Base-by-base conservation (phyloP, 2,888 invertebrate genomes). In the Phalera bucephala region DNA sequence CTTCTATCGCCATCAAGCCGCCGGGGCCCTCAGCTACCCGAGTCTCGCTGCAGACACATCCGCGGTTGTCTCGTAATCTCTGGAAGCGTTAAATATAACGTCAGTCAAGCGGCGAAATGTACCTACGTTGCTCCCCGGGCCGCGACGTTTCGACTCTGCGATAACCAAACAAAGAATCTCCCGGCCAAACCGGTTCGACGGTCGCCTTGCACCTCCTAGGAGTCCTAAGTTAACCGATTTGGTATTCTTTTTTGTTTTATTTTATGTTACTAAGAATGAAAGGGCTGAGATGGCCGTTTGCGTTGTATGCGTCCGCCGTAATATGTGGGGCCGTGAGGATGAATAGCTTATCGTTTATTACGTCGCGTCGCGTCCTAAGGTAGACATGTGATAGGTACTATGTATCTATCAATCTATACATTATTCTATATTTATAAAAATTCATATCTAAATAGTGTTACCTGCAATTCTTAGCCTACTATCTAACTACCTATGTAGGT, bases 151-250 rank as follows among this genome's bases (percentile, higher is more conserved):
- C 64, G 64, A 65, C 70, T 69, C 54, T 48, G 65, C 65, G 70
- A 78, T 74, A 69, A 71, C 63, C 72, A 73, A 79, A 80, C 78
- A 79, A 80, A 81, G 78, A 76, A 73, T 80, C 69, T 67, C 65
- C 70, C 50, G 67, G 58, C 52, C 69, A 85, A 86, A 86, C 84
- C 84, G 86, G 86, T 83, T 64, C 52, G 27, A 50, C 69, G 64
- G 70, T 70, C 69, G 75, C 62, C 68, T 65, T 64, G 72, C 72
- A 72, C 72, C 75, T 78, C 55, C 73, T 79, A 78, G 80, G 77
- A 73, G 72, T 71, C 76, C 78, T 80, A 80, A 81, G 77, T 72
- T 79, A 69, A 72, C 71, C 70, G 75, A 80, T 81, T 83, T 75
- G 52, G 71, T 72, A 69, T 76, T 78, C 72, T 73, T 13, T 77